Base-by-base conservation (phyloP, 2,888 invertebrate genomes). In the Drosophila ezoana region DNA sequence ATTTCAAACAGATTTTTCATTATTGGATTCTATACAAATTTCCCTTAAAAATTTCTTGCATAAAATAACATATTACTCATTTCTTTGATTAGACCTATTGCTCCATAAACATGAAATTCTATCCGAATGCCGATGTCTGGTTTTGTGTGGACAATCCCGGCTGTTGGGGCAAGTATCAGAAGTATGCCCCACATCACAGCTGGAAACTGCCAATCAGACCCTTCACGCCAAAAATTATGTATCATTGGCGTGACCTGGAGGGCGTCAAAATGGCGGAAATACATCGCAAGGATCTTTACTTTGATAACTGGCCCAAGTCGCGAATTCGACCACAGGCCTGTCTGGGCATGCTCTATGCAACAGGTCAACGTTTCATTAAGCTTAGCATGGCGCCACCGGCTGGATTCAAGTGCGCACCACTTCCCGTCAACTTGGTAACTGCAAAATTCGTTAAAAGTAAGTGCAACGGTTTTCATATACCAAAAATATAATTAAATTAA, bases 291-390 rank as follows among this genome's bases (percentile, higher is more conserved):
- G 89, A 91, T 63, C 73, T 90, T 5, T 79, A 80, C 51, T 79
- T 90, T 13, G 33, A 61, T 1, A 43, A 75, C 3, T 82, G 84
- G 84, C 74, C 70, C 4, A 56, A 59, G 2, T 48, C 60, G 0
- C 76, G 90, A 4, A 81, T 90, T 48, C 90, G 89, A 0, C 33
- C 63, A 0, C 72, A 77, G 38, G 90, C 88, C n/a, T 90, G 89
- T 10, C 64, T 90, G 35, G 90, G 91, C 2, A 51, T 77, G 58
- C 72, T 85, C 23, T 89, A 89, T 62, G 68, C 82, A n/a, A 81
- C 79, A 0, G 91, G 91, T 1, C 65, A 72, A 49, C 89, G 90
- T 9, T 91, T 82, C 35, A 89, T 90, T 6, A 69, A 52, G 3
- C 28, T 91, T 1, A 51, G 74, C 16, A 78, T 44, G 59, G 78